These are phyloP conservation scores for Muscicapa striata DNA, from an alignment of 2,797 vertebrate species.

Conservation along the genomic window DNA sequence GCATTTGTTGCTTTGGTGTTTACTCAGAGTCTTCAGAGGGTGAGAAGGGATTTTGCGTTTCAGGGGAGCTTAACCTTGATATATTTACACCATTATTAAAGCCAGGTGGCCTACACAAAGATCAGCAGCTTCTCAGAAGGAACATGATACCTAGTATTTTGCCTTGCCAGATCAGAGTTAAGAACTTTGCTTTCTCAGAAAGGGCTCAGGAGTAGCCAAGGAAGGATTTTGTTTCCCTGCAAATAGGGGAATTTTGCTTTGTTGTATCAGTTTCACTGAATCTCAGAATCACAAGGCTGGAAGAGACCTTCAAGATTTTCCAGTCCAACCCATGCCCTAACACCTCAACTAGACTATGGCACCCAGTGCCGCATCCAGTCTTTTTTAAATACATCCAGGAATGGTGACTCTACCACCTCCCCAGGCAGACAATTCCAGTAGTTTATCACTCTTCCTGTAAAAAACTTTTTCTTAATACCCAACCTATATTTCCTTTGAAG, in stretches of 20 bases:
- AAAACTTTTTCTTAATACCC: neutral
- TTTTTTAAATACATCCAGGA: neutral
- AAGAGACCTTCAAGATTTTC: neutral
- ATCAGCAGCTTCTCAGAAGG: neutral
- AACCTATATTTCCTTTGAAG: rapidly evolving
- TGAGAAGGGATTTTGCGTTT: constrained; percentile 14
- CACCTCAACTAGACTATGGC: neutral
- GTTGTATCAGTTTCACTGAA: neutral
- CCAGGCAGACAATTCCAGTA: rapidly evolving
- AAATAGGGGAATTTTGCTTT: neutral
- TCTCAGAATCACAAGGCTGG: neutral
- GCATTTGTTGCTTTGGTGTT: neutral
- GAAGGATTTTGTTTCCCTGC: neutral
- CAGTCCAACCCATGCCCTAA: neutral
- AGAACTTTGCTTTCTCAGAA: neutral
- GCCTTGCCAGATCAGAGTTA: neutral
- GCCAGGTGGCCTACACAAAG: neutral
- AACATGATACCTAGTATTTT: neutral
- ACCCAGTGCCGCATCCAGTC: rapidly evolving
- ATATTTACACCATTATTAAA: neutral
- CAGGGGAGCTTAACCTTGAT: neutral
- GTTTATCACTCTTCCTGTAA: neutral
- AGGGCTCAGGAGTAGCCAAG: neutral
- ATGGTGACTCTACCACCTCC: neutral
- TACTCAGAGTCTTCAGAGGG: neutral